phyloP scores from a whole-genome alignment of 1,140 invertebrate genomes.

The Dermatophagoides farinae region DNA sequence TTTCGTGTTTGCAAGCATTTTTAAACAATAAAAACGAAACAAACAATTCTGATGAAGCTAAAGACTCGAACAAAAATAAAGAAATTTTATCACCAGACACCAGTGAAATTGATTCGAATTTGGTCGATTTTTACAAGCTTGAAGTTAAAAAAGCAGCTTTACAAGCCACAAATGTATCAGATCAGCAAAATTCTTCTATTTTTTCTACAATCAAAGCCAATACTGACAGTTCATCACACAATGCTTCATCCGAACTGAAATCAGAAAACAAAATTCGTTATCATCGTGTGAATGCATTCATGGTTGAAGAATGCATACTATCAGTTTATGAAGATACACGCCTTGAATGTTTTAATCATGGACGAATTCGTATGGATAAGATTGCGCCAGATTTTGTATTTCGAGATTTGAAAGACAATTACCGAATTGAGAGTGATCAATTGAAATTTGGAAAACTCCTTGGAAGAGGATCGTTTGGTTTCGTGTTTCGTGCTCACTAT shows the following conservation, averaged over 20 bases:
- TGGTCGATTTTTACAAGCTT: constrained; percentile 6
- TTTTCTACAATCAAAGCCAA: not conserved
- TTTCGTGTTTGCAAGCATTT: constrained; percentile 42
- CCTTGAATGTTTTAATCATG: constrained; percentile 50
- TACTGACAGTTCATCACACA: too few species aligned
- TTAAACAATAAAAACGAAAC: not conserved
- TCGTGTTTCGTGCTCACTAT: constrained; percentile 69
- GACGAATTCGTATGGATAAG: constrained; percentile 42
- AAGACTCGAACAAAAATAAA: not conserved
- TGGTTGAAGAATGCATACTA: constrained; percentile 87
- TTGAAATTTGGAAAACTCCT: constrained; percentile 54
- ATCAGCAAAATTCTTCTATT: constrained; percentile 2
- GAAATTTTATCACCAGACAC: constrained; percentile 3
- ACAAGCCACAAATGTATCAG: not conserved
- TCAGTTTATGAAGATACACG: constrained; percentile 48
- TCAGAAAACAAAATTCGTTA: not conserved
- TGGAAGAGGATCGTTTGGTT: constrained; percentile 91
- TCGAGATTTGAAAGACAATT: constrained; percentile 56
- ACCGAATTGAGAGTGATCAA: constrained; percentile 53
- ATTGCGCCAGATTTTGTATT: constrained; percentile 73
- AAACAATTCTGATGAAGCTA: not conserved
- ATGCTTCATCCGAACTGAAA: too few species aligned
- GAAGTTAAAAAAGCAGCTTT: not conserved
- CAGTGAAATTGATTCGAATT: constrained; percentile 1
- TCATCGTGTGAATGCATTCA: constrained; percentile 32